Percentiles rank a stretch among this genome's conserved stretches.
Evolutionary conservation across 1,140 invertebrate genomes (phyloP).

Genomic region (Trichonephila clavata): DNA sequence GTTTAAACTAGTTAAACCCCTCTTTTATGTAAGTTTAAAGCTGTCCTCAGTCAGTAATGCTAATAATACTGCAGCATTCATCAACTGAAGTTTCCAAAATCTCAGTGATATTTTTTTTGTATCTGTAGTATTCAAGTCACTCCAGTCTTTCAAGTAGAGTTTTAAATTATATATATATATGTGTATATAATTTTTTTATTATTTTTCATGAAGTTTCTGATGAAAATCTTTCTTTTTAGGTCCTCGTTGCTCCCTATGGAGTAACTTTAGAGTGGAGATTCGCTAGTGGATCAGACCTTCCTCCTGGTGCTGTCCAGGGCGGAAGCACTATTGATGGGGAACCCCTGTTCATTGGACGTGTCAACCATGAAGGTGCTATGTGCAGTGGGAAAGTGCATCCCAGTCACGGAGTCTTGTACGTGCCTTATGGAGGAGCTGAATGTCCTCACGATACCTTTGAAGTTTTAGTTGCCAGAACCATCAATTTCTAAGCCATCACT

Average conservation of each 20-base stretch:
- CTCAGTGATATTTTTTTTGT: no score
- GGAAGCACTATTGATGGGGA: constrained; percentile 77
- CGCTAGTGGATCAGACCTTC: constrained; percentile 85
- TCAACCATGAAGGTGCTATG: constrained; percentile 78
- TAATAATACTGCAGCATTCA: no score
- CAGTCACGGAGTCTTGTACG: constrained; percentile 78
- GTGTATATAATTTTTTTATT: no score
- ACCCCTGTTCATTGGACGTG: constrained; percentile 78
- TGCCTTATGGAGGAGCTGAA: constrained; percentile 78
- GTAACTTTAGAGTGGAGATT: constrained; percentile 84
- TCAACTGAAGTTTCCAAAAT: no score
- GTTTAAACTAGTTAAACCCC: no score
- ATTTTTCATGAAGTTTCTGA: no score
- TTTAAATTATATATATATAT: no score
- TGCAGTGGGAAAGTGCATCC: constrained; percentile 80
- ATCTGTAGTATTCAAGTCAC: no score
- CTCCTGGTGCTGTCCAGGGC: constrained; percentile 83
- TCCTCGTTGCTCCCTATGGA: constrained; percentile 62
- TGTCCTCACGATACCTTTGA: constrained; percentile 75
- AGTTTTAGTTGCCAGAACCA: constrained; percentile 75
- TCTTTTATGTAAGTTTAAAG: no score
- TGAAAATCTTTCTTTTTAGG: constrained; percentile 28
- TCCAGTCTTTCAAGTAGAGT: no score
- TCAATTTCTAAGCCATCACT: constrained; percentile 60
- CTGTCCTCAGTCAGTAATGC: no score